Evolutionary conservation across 2,888 invertebrate genomes (phyloP).

Genomic region (Agriotes lineatus): DNA sequence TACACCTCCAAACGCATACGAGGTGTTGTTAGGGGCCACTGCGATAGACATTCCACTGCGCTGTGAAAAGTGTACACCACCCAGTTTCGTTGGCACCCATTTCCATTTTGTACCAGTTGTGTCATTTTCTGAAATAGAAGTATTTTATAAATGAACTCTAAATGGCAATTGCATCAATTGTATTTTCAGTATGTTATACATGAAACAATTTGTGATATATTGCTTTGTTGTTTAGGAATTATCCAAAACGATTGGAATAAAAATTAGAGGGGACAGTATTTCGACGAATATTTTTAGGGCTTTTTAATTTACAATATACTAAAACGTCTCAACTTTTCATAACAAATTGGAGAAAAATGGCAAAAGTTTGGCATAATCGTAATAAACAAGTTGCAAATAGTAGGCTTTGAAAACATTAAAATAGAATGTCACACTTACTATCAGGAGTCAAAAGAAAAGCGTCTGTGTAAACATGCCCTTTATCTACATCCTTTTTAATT

Average conservation of each 20-base stretch:
- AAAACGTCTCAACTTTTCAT: too few species aligned
- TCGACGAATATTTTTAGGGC: too few species aligned
- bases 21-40: conserved; percentile 73
- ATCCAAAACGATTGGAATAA: too few species aligned
- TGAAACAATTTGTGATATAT: too few species aligned
- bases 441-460: conserved; percentile 76
- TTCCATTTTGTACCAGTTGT: conserved; percentile 76
- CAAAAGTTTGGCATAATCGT: too few species aligned
- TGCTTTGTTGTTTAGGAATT: too few species aligned
- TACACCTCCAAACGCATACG: conserved; percentile 90
- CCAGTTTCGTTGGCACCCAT: conserved; percentile 77
- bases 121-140: conserved; percentile 69
- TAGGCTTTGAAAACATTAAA: neutral
- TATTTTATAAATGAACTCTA: neutral
- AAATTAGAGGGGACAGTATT: too few species aligned
- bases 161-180: too few species aligned
- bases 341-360: too few species aligned
- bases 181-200: too few species aligned
- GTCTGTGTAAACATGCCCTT: conserved; percentile 78
- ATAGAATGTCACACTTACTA: conserved; percentile 65
- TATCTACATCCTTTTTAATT: conserved; percentile 81
- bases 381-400: too few species aligned
- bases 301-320: too few species aligned
- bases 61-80: conserved; percentile 74
- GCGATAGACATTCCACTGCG: conserved; percentile 79